Base-by-base conservation (phyloP, 2,888 invertebrate genomes). In the Merodon equestris region DNA sequence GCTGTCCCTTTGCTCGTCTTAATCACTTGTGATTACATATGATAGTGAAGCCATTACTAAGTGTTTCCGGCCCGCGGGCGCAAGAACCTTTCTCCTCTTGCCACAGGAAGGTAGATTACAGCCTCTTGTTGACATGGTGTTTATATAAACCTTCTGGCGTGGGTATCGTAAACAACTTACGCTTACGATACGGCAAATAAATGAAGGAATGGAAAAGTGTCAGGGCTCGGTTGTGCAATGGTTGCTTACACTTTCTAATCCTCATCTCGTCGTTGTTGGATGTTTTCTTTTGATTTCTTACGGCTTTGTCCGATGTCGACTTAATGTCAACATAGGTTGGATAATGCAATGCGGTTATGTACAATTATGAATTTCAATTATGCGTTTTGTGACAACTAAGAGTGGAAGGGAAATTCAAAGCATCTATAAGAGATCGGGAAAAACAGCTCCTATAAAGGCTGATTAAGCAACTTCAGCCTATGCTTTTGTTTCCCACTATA, bases 1-100 rank as follows among this genome's bases (percentile, higher is more conserved):
- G 34, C 47, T 53, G 27, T 40, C 60, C 42, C 56, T 48, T 40
- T 54, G 42, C 34, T 64, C 64, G 56, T 44, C 57, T 72, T 72
- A 57, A 72, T 51, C 27, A 45, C 63, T 57, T 71, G 71, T 53
- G 54, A 61, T 61, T 54, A 48, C 36, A 63, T 44, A 56, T 63
- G 42, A 40, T 9, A 54, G 56, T 63, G 36, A n/a, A 61, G 57
- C 72, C 57, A 67, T 73, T 51, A 73, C 67, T 58, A 53, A 7
- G 27, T 27, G 2, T 27, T 27, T 27, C 27, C 27, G 3, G 27
- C 2, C 27, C 67, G 67, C 63, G 63, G 63, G 67, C 50, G 72
- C 72, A 77, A 72, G 72, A 77, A 77, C 72, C 72, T 67, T 53
- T n/a, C 54, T 63, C 42, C 13, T 12, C 15, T 10, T 45, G 9